Percentiles rank a stretch among this genome's conserved stretches.
Evolutionary conservation across 2,113 vertebrate species (phyloP).

Genomic region (Melospiza melodia): DNA sequence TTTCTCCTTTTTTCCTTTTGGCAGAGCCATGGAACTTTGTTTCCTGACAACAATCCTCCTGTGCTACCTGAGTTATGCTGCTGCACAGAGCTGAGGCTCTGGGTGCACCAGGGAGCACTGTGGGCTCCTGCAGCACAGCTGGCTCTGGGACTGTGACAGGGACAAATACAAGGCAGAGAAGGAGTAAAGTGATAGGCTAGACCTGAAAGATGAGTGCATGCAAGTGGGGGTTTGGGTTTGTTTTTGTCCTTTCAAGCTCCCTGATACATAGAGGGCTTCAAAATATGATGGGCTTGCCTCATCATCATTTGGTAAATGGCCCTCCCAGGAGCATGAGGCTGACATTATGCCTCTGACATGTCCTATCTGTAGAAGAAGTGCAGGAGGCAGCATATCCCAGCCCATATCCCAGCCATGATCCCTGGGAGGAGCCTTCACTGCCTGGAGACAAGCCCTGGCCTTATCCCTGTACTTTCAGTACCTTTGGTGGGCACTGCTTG

Average conservation of each 20-base stretch:
- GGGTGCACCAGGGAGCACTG: not conserved
- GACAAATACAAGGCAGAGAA: not conserved
- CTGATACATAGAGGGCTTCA: not conserved
- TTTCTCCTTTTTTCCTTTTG: not conserved
- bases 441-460: not conserved
- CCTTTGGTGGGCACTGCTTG: not conserved
- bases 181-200: not conserved
- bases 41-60: not conserved
- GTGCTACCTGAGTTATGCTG: not conserved
- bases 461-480: not conserved
- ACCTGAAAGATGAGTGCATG: accelerated
- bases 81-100: not conserved
- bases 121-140: not conserved
- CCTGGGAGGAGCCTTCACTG: accelerated
- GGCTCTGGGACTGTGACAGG: not conserved
- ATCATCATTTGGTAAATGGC: not conserved
- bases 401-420: not conserved
- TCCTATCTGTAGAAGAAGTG: not conserved
- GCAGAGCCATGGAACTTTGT: not conserved
- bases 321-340: not conserved
- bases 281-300: not conserved
- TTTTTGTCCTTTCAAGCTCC: not conserved
- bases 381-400: not conserved
- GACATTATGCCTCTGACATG: not conserved
- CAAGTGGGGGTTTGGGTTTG: not conserved